Percentiles rank a stretch among this genome's conserved stretches.
These are phyloP conservation scores for Plestiodon gilberti DNA, from an alignment of 2,113 vertebrate genomes.

Conservation along the genomic window DNA sequence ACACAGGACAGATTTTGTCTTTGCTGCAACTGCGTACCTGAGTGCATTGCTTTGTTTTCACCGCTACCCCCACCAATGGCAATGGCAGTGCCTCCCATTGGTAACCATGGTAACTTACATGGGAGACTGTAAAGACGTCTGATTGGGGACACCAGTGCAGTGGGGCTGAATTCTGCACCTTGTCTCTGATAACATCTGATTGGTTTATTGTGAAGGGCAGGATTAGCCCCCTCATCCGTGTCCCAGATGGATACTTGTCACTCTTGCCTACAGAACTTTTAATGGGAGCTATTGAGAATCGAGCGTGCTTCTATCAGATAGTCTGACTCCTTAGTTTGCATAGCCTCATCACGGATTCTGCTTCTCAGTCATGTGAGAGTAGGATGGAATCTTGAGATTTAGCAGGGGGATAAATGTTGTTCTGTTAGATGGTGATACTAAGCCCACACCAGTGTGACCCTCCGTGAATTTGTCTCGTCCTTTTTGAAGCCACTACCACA, in stretches of 20 bases:
- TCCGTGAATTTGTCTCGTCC: neutral
- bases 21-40: neutral
- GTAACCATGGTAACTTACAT: neutral
- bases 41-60: neutral
- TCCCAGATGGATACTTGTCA: neutral
- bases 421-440: too few relatives aligned
- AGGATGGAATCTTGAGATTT: neutral
- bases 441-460: neutral
- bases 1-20: neutral
- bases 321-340: neutral
- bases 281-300: neutral
- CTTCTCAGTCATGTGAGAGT: too few relatives aligned
- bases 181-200: neutral
- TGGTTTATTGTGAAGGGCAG: neutral
- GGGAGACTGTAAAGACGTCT: neutral
- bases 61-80: neutral
- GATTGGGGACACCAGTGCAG: neutral
- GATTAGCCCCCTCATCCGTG: neutral
- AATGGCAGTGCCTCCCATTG: neutral
- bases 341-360: too few relatives aligned
- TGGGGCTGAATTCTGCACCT: neutral
- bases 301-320: neutral
- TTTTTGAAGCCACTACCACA: neutral
- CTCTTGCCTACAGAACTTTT: neutral
- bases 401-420: neutral